phyloP scores from a whole-genome alignment of 2,797 vertebrate species.

The Eleutherodactylus coqui region DNA sequence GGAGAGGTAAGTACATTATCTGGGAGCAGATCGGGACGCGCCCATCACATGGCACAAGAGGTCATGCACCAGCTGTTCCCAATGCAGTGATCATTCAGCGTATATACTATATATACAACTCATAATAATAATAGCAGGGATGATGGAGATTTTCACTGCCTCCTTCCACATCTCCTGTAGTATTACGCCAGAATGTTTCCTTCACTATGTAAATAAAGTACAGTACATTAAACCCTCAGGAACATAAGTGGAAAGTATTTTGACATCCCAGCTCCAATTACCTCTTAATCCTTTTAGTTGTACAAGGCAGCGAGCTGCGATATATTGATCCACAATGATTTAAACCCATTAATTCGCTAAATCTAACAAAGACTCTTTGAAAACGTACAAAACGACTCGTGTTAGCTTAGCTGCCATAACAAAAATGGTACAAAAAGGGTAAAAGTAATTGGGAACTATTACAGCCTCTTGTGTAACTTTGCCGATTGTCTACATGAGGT shows the following conservation, averaged over 20 bases:
- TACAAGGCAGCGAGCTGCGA: conserved; percentile 9
- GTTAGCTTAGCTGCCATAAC: conserved; percentile 28
- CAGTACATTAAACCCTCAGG: neutral
- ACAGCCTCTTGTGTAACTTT: neutral
- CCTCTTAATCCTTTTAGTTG: conserved; percentile 31
- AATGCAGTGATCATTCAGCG: too few species aligned
- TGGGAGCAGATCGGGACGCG: too few species aligned
- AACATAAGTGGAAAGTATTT: conserved; percentile 33
- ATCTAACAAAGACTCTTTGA: conserved; percentile 14
- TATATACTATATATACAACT: neutral
- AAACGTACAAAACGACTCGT: neutral
- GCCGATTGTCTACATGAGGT: neutral
- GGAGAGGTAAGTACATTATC: too few species aligned
- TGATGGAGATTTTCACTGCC: neutral
- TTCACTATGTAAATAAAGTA: neutral
- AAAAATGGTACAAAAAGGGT: neutral
- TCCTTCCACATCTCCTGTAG: neutral
- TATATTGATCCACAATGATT: conserved; percentile 36
- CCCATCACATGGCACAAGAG: too few species aligned
- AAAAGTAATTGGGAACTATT: conserved; percentile 24
- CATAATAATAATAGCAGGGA: neutral
- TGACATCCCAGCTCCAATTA: conserved; percentile 25
- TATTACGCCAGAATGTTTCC: neutral
- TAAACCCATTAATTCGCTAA: conserved; percentile 31
- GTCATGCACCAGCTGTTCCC: too few species aligned